Conservation (phyloP, 2,113 vertebrate species). For the Turnix velox region DNA sequence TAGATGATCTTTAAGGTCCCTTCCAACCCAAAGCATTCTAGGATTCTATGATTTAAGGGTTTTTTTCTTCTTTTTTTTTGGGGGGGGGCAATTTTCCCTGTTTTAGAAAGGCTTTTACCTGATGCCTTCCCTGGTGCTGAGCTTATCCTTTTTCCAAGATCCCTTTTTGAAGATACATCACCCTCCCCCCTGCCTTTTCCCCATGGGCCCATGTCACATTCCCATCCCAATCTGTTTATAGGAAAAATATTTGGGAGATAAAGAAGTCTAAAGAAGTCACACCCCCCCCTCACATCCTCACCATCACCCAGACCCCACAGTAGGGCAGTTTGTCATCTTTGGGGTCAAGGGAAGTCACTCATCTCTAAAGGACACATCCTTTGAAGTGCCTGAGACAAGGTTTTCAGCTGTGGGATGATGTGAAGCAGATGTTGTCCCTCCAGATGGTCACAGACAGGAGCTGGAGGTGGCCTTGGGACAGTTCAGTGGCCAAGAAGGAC, state of each 20-base stretch:
- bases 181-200: not conserved
- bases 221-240: not conserved
- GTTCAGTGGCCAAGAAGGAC: not conserved
- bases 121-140: not conserved
- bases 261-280: no score
- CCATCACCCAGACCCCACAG: accelerated
- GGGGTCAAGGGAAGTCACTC: not conserved
- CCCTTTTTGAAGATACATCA: not conserved
- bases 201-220: not conserved
- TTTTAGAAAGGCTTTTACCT: not conserved
- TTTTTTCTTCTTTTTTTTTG: not conserved
- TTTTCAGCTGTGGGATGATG: not conserved
- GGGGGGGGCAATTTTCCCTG: not conserved
- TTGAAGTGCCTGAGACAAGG: not conserved
- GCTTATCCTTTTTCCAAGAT: not conserved
- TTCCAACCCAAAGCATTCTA: no score
- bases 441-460: accelerated
- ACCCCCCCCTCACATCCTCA: no score
- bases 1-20: no score
- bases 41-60: no score
- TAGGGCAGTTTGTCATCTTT: accelerated
- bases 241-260: not conserved
- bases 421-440: not conserved
- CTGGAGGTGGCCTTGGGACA: not conserved
- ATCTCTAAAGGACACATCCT: not conserved